phyloP scores from a whole-genome alignment of 2,888 invertebrate species.

The Hetaerina titia region DNA sequence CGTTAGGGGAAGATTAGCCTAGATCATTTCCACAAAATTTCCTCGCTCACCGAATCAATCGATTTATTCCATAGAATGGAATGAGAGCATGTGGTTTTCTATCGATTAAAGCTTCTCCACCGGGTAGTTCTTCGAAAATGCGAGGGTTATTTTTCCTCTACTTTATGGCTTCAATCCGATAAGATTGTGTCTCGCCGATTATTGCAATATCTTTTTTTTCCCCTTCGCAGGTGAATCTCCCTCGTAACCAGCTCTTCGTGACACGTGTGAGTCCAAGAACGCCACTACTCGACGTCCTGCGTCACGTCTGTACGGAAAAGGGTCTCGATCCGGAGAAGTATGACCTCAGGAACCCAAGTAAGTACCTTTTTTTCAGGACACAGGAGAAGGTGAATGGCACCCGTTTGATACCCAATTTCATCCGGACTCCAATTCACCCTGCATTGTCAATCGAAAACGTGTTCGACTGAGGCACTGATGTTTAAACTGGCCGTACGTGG shows the following conservation, averaged over 20 bases:
- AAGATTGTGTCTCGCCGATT: neutral
- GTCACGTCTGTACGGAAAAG: constrained; percentile 87
- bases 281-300: constrained; percentile 84
- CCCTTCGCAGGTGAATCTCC: constrained; percentile 83
- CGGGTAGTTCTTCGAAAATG: neutral
- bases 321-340: constrained; percentile 86
- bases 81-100: neutral
- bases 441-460: too few relatives aligned
- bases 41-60: neutral
- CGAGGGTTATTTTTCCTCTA: neutral
- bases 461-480: too few relatives aligned
- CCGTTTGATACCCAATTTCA: too few relatives aligned
- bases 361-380: constrained; percentile 71
- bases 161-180: neutral
- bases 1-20: too few relatives aligned
- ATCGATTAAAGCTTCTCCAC: neutral
- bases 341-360: constrained; percentile 88
- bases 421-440: too few relatives aligned
- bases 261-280: constrained; percentile 86
- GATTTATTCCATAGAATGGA: neutral
- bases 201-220: neutral
- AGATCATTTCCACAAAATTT: too few relatives aligned
- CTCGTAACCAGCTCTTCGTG: constrained; percentile 89
- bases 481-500: too few relatives aligned
- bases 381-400: neutral